Base-by-base conservation (phyloP, 2,888 invertebrate species). In the Crepidodera aurea region DNA sequence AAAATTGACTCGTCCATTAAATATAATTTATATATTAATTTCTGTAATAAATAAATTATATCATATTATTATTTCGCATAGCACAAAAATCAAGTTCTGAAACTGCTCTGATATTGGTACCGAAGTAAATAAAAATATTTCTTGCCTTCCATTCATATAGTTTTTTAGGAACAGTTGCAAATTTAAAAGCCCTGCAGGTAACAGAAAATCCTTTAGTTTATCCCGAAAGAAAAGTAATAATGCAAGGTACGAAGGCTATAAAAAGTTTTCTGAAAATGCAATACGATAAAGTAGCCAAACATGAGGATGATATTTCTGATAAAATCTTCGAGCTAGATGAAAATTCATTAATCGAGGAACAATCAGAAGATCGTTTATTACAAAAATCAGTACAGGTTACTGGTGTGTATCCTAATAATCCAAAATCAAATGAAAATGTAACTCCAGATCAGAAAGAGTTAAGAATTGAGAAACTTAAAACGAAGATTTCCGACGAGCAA, bases 161-260 rank as follows among this genome's bases (percentile, higher is more conserved):
- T 42, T 25, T 19, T 34, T n/a, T 60, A 84, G 85, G 85, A 60
- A 72, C 86, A 3, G 79, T 88, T 10, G 75, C 81, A 15, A 86
- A 82, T 63, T 79, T 90, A 65, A 87, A 85, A 81, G 86, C 85
- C 7, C 78, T 90, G 1, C 88, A 88, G 77, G 67, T 88, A 39
- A 79, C 82, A 37, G 84, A 86, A 39, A 90, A 90, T 76, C 88
- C 88, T 0, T 69, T 90, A 7, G 76, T 72, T 27, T 87, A 84
- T 74, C 90, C 90, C 8, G 82, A 85, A 15, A 77, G 75, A 62
- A 82, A 85, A 44, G 75, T 90, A 2, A 71, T 88, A 19, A 79
- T 79, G 40, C 81, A 80, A 44, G 89, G 89, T 25, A 81, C 83
- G 15, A 71, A 77, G 27, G 68, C 71, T 7, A 75, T 81, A 1